These are phyloP conservation scores for Aurelia aurita DNA, from an alignment of 30 jellyfish, hydroid and myxozoan genomes.

Conservation along the genomic window DNA sequence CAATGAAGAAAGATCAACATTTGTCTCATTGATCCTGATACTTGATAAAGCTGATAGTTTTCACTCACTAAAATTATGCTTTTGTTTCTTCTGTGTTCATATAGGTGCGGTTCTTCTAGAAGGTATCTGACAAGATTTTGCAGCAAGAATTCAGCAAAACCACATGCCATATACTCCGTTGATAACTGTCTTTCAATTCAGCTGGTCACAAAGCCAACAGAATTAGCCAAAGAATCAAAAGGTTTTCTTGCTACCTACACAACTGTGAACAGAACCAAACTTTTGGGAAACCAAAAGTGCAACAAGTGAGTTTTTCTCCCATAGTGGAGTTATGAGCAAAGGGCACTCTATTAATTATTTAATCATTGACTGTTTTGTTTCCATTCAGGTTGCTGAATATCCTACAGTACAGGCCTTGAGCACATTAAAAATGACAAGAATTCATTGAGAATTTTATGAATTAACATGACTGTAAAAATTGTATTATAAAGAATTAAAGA, in stretches of 20 bases:
- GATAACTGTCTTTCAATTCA: constrained; percentile 56
- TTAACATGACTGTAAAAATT: too few relatives aligned
- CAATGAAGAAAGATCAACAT: too few relatives aligned
- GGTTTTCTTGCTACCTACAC: constrained; percentile 41
- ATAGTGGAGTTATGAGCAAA: too few relatives aligned
- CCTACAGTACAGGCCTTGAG: too few relatives aligned
- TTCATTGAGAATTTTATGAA: too few relatives aligned
- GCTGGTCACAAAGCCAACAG: constrained; percentile 15
- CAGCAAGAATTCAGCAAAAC: constrained; percentile 40
- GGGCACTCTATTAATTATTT: too few relatives aligned
- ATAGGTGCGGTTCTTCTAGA: constrained; percentile 21
- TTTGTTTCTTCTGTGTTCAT: background rate
- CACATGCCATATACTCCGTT: constrained; percentile 47
- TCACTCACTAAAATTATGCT: background rate
- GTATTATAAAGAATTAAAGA: too few relatives aligned
- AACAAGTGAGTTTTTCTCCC: constrained; percentile 19
- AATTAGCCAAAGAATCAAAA: constrained; percentile 7
- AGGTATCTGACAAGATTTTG: constrained; percentile 45
- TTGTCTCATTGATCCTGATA: too few relatives aligned
- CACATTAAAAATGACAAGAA: too few relatives aligned
- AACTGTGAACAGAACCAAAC: background rate
- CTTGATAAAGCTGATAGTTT: too few relatives aligned
- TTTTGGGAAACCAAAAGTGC: constrained; percentile 15
- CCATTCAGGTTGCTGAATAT: too few relatives aligned
- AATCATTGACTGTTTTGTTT: too few relatives aligned